phyloP scores from a whole-genome alignment of 2,113 vertebrate species.

The Chlorodrepanis virens region DNA sequence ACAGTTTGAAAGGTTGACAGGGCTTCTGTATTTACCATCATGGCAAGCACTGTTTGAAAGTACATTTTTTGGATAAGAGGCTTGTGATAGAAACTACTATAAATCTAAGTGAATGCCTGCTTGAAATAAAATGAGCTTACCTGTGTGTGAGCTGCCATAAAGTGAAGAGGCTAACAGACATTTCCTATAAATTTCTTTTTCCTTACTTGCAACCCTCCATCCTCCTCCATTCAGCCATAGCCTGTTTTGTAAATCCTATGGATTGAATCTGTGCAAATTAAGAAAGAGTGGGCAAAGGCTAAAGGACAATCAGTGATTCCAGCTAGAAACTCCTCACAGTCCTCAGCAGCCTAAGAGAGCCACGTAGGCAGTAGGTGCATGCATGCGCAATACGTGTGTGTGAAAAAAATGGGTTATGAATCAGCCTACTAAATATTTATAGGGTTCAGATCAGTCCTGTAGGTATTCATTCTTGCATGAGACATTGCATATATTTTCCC shows the following conservation, averaged over 20 bases:
- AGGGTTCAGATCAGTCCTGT: background rate
- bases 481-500: constrained; percentile 37
- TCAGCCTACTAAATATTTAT: background rate
- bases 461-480: constrained; percentile 16
- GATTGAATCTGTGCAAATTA: background rate
- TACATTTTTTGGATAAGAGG: background rate
- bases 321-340: background rate
- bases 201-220: background rate
- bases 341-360: background rate
- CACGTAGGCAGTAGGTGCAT: background rate
- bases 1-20: background rate
- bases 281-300: background rate
- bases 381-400: background rate
- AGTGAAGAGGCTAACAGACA: background rate
- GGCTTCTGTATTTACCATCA: background rate
- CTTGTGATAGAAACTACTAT: background rate
- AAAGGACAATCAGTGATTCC: background rate
- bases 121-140: background rate
- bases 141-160: background rate
- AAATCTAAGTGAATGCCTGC: background rate
- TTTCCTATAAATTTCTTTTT: background rate
- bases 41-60: background rate
- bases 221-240: background rate
- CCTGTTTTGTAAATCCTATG: background rate
- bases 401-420: background rate